Conservation (phyloP, 2,797 vertebrate species). For the Megalops cyprinoides region DNA sequence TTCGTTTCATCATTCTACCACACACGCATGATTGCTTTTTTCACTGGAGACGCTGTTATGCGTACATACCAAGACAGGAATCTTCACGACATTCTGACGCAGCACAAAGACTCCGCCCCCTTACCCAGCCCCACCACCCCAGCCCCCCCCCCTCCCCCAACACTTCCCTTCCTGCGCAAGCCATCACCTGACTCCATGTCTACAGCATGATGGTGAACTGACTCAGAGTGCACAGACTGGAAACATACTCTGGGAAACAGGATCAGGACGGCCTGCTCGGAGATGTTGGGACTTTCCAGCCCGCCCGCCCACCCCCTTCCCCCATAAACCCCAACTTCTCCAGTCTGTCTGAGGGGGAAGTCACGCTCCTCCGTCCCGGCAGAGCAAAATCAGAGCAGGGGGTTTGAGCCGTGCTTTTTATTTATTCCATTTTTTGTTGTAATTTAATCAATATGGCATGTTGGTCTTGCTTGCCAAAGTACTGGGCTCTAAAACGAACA, state of each 20-base stretch:
- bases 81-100: neutral
- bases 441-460: neutral
- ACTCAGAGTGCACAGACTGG: conserved; percentile 47
- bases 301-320: neutral
- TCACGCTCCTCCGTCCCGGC: neutral
- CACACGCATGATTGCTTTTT: neutral
- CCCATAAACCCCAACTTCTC: conserved; percentile 37
- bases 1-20: neutral
- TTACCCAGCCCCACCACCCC: neutral
- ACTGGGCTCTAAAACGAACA: no score
- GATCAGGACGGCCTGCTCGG: conserved; percentile 23
- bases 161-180: no score
- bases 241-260: conserved; percentile 44
- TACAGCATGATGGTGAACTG: conserved; percentile 45
- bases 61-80: neutral
- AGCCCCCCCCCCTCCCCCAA: neutral
- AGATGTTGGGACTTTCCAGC: conserved; percentile 34
- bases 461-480: neutral
- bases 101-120: no score
- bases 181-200: conserved; percentile 49
- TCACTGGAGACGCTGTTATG: neutral
- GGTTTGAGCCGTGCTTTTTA: neutral
- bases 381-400: neutral
- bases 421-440: neutral
- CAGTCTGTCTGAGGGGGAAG: conserved; percentile 23